Evolutionary conservation across 2,113 vertebrate genomes (phyloP), one percentile per base, ranked within the genome.

Genomic region (Gopherus evgoodei): DNA sequence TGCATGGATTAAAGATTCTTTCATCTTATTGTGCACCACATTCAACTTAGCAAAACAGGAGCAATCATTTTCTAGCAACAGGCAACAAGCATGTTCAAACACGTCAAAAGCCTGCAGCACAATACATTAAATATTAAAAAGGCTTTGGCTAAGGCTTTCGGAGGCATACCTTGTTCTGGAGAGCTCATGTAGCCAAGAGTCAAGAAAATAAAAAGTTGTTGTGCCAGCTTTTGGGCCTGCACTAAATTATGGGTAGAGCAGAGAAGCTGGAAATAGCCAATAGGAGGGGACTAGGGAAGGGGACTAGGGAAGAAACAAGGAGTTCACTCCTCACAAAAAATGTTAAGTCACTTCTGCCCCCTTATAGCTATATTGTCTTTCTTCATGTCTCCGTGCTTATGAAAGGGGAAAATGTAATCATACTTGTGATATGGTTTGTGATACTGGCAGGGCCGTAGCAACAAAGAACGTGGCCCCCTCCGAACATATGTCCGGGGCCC

Each of bases 81-180:
- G 90, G 92, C 56, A 38, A 5, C 24, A 65, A 44, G 81, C 84
- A 44, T 27, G 24, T 88, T 93, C 84, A 84, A 93, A 92, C 22
- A 89, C 38, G 76, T 96, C 83, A 89, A 89, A 87, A 95, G 69
- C 75, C 50, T 89, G 42, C 44, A 93, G 42, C 81, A 50, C 59
- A 95, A 95, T 87, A 95, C 87, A 88, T 85, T 87, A 38, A 35
- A 56, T 24, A 80, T 27, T 38, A 54, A 85, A 90, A 84, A 93
- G 75, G 2, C 52, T 53, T 53, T 82, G 35, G 93, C 31, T 91
- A 24, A 85, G n/a, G 13, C 21, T 90, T 90, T 94, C 24, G 6
- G 50, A 97, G 89, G 88, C 90, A 87, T 79, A 57, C 54, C 94
- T 95, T 87, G n/a, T 76, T 94, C 82, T 88, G 50, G 83, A 79